A percentile compares a stretch with the other conserved stretches of the same genome.
Conservation (phyloP, 2,797 vertebrate genomes). For the Nothura maculosa region DNA sequence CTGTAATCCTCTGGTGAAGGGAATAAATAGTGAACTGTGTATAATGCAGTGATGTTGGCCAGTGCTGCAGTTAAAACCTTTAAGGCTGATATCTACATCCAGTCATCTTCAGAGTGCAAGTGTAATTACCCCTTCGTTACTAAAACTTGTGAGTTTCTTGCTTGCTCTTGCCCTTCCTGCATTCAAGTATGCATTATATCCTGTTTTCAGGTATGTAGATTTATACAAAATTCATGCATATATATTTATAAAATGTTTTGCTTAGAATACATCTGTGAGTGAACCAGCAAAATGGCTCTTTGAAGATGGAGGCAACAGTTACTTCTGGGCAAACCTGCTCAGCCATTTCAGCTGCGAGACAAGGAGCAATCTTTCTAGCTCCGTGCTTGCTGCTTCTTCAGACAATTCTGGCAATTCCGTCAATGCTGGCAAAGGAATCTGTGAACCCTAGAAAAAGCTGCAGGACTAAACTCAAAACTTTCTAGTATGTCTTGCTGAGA, state of each 20-base stretch:
- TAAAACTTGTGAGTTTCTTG: neutral
- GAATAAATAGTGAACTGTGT: neutral
- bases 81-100: neutral
- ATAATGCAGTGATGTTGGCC: fast-evolving
- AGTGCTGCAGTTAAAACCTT: neutral
- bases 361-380: neutral
- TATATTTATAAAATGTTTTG: neutral
- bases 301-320: neutral
- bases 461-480: neutral
- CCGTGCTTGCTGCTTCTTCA: neutral
- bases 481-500: fast-evolving
- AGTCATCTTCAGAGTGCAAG: too few relatives aligned
- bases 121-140: neutral
- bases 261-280: neutral
- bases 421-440: neutral
- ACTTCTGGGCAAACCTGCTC: neutral
- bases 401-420: neutral
- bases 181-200: neutral
- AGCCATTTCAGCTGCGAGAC: neutral
- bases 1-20: neutral
- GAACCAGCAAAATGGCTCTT: neutral
- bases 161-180: neutral
- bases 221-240: neutral
- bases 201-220: neutral
- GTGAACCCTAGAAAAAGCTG: neutral